Conservation (phyloP, 2,888 invertebrate species). For the Baccha elongata region DNA sequence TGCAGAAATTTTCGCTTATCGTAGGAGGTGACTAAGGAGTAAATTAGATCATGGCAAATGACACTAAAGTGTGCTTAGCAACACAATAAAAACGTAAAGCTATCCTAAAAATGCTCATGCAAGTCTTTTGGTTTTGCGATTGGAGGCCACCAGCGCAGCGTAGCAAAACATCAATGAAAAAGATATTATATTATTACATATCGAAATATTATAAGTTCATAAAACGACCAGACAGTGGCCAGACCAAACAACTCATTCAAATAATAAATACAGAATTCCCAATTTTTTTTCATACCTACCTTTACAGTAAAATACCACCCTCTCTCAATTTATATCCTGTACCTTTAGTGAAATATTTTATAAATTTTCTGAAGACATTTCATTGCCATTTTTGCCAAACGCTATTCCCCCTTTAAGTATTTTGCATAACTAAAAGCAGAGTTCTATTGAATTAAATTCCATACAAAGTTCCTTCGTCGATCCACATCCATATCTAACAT, state of each 20-base stretch:
- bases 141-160: too few species aligned
- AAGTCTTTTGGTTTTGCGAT: too few species aligned
- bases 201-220: too few species aligned
- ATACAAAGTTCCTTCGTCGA: constrained; percentile 47
- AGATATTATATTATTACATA: too few species aligned
- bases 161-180: too few species aligned
- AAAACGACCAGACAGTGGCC: neutral
- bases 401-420: constrained; percentile 30
- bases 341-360: neutral
- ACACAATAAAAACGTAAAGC: too few species aligned
- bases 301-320: neutral
- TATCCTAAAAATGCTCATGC: too few species aligned
- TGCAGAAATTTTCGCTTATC: too few species aligned
- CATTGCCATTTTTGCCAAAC: constrained; percentile 37
- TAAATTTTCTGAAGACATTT: constrained; percentile 43
- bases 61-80: too few species aligned
- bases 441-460: constrained; percentile 71
- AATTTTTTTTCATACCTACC: neutral
- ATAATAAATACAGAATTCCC: neutral
- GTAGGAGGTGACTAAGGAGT: too few species aligned
- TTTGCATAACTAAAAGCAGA: constrained; percentile 59
- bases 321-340: neutral
- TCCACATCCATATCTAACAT: constrained; percentile 14
- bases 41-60: too few species aligned
- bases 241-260: neutral